Evolutionary conservation across 1,140 invertebrate species (phyloP), one percentile per base, ranked within the genome.

Genomic region (Rhynchophorus ferrugineus): DNA sequence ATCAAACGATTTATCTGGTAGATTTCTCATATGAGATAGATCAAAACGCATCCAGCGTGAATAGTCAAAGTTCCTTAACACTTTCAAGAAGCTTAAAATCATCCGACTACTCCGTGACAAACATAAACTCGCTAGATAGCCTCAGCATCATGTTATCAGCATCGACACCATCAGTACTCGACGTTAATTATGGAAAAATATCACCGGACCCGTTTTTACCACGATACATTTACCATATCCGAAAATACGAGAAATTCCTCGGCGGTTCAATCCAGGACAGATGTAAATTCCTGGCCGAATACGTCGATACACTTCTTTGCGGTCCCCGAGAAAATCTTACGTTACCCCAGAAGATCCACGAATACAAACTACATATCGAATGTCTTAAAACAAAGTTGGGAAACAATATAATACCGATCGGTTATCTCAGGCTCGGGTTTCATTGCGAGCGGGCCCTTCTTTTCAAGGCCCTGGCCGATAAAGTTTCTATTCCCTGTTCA

Each of bases 351-450:
- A 61, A 63, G 35, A 34, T 54, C 11, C 64, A 68, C 38, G 58
- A 49, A 19, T 62, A 62, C 20, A 55, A 55, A n/a, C 34, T 66
- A n/a, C 66, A 68, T 47, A 44, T 64, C 7, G 41, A 57, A 18
- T 45, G 47, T 16, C 37, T 68, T 9, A 68, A 66, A 35, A 17
- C 58, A 11, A 63, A 63, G 36, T 29, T 68, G 8, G 59, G 60
- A 2, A 65, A 60, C 7, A 68, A 61, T 47, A 50, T 68, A 33
- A 66, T 68, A 38, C 64, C 64, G 3, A 60, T 68, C 24, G 66
- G 63, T 3, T 66, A 56, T 49, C 36, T 68, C 19, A 49, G 62
- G 17, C 24, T 64, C 18, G 66, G 64, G 20, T 65, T 61, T 35
- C 52, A 59, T 33, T 66, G 64, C 36, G 64, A 68, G 55, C 53